Evolutionary conservation across 2,113 vertebrate species (phyloP).

Genomic region (Spea multiplicata): DNA sequence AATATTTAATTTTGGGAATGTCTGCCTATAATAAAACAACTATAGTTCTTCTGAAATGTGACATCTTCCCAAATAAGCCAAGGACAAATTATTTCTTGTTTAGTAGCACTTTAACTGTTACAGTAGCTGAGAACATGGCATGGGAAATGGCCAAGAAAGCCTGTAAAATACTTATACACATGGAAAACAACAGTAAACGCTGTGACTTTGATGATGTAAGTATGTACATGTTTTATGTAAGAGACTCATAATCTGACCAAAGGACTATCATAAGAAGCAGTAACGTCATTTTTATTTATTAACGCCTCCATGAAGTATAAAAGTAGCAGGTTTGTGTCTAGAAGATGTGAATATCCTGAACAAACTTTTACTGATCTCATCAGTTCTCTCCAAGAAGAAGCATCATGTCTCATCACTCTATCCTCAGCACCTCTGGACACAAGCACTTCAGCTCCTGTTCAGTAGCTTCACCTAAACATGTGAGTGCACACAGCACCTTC

Average conservation of each 20-base stretch:
- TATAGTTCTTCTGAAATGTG: too few relatives aligned
- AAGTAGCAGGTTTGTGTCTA: neutral
- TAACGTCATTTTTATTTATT: neutral
- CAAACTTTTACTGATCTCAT: neutral
- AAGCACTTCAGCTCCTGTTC: constrained; percentile 40
- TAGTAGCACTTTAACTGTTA: too few relatives aligned
- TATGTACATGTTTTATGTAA: neutral
- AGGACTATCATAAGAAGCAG: neutral
- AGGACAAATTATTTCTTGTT: too few relatives aligned
- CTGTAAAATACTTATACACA: neutral
- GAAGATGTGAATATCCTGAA: neutral
- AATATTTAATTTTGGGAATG: too few relatives aligned
- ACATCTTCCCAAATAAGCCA: too few relatives aligned
- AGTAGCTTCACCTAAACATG: constrained; percentile 21
- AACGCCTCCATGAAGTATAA: neutral
- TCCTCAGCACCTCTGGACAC: constrained; percentile 3
- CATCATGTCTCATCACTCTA: constrained; percentile 41
- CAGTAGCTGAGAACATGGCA: too few relatives aligned
- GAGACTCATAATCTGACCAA: neutral
- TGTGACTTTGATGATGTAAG: neutral
- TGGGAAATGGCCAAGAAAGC: too few relatives aligned
- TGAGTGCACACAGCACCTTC: constrained; percentile 14
- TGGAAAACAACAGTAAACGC: neutral
- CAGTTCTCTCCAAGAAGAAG: neutral
- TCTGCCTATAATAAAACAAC: too few relatives aligned